phyloP scores from a whole-genome alignment of 2,113 vertebrate species.

The Mobula birostris region DNA sequence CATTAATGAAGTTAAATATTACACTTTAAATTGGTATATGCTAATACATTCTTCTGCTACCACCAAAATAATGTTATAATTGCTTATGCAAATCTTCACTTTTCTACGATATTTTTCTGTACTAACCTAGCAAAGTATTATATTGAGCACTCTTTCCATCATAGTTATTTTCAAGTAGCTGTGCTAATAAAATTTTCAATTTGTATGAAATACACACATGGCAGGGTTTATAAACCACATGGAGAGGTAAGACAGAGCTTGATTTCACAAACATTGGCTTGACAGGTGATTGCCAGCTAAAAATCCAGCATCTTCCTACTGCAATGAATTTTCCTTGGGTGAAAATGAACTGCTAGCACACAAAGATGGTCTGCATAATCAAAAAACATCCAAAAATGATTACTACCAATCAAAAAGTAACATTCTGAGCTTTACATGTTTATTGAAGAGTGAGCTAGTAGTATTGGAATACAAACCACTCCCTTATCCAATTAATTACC shows the following conservation, averaged over 20 bases:
- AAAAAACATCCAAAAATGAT: not conserved
- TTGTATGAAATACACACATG: not conserved
- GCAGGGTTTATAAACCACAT: not conserved
- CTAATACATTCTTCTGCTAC: not conserved
- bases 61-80: not conserved
- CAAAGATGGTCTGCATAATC: not conserved
- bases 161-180: not conserved
- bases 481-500: not conserved
- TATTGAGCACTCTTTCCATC: too few species aligned
- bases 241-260: not conserved
- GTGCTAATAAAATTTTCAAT: not conserved
- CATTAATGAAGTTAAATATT: not conserved
- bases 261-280: not conserved
- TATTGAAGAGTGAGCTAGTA: too few species aligned
- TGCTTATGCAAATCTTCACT: not conserved
- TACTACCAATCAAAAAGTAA: not conserved
- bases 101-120: not conserved
- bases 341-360: too few species aligned
- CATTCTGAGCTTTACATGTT: not conserved
- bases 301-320: not conserved
- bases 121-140: not conserved
- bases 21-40: not conserved
- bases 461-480: not conserved
- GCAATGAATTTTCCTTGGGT: not conserved
- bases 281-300: not conserved